phyloP scores from a whole-genome alignment of 2,797 vertebrate species.

The Kryptopterus vitreolus region DNA sequence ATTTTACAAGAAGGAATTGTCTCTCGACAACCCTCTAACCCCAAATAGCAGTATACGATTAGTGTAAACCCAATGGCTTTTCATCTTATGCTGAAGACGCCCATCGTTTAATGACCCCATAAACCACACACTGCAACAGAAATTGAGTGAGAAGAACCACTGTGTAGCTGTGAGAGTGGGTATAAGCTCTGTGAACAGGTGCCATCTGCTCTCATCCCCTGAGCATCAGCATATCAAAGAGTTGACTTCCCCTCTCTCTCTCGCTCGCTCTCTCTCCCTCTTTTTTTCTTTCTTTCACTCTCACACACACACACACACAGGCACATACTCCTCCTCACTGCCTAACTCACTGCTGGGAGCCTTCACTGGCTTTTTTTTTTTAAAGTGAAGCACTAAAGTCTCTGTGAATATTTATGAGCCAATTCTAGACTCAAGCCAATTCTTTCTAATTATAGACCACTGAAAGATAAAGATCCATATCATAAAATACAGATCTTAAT shows the following conservation, averaged over 20 bases:
- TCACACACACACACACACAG: slow-evolving; percentile 30
- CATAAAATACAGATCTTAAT: slow-evolving; percentile 25
- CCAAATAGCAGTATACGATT: not conserved
- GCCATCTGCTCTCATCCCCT: slow-evolving; percentile 53
- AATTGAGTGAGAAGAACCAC: slow-evolving; percentile 39
- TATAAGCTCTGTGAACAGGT: slow-evolving; percentile 47
- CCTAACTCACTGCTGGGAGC: slow-evolving; percentile 51
- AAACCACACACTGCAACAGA: slow-evolving; percentile 35
- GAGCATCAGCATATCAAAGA: slow-evolving; percentile 56
- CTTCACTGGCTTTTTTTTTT: slow-evolving; percentile 46
- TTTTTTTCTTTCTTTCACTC: not conserved
- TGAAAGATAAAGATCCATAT: slow-evolving; percentile 39
- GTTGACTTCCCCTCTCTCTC: slow-evolving; percentile 43
- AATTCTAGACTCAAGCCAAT: too few relatives aligned
- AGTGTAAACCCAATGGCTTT: not conserved
- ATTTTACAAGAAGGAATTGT: not conserved
- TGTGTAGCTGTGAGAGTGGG: slow-evolving; percentile 36
- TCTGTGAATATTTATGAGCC: slow-evolving; percentile 56
- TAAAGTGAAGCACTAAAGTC: slow-evolving; percentile 50
- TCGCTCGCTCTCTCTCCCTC: slow-evolving; percentile 29
- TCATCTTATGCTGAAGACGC: not conserved
- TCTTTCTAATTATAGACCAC: slow-evolving; percentile 58
- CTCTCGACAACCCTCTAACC: too few relatives aligned
- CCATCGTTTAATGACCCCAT: slow-evolving; percentile 21
- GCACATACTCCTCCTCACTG: slow-evolving; percentile 35